Base-by-base conservation (phyloP, 2,888 invertebrate genomes). In the Euplexia lucipara region DNA sequence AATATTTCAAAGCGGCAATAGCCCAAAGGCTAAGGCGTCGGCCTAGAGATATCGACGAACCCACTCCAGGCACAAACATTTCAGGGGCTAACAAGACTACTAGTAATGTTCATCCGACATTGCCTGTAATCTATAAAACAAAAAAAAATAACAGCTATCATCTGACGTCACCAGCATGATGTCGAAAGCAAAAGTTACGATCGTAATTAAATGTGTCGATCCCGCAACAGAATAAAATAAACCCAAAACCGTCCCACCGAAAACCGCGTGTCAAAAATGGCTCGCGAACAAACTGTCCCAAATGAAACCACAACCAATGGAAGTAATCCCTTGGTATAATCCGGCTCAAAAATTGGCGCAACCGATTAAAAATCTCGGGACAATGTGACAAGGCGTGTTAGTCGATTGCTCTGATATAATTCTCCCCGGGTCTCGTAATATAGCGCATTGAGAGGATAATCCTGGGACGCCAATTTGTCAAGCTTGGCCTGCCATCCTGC, bases 391-490 rank as follows among this genome's bases (percentile, higher is more conserved):
- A 72, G 51, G 45, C 34, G 42, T 59, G 52, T 51, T 37, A 67
- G 45, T 67, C 63, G 59, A 77, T 78, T 63, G 72, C 57, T 51
- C 58, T 72, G 76, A 78, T 81, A 57, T 82, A 79, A 81, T 81
- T 78, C 71, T 75, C 58, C 59, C 59, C 47, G 67, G 78, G 68
- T 37, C 34, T 32, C 54, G 68, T 86, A 87, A 86, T 87, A 83
- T 75, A 85, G 79, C 79, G 73, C 83, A 81, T 82, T 83, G 76
- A 66, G 69, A 74, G 89, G 89, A 90, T 92, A 90, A 92, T 91
- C 91, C 88, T 70, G 78, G 79, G 78, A 81, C 83, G 83, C 84
- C 91, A 89, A 92, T 92, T 92, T 92, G 90, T 92, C 91, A 90
- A 86, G 88, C 87, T 86, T 79, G 75, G 76, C 72, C 52, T 68